Percentiles rank a stretch among this genome's conserved stretches.
Conservation (phyloP, 92 coral and sea anemone genomes). For the Porites divaricata region DNA sequence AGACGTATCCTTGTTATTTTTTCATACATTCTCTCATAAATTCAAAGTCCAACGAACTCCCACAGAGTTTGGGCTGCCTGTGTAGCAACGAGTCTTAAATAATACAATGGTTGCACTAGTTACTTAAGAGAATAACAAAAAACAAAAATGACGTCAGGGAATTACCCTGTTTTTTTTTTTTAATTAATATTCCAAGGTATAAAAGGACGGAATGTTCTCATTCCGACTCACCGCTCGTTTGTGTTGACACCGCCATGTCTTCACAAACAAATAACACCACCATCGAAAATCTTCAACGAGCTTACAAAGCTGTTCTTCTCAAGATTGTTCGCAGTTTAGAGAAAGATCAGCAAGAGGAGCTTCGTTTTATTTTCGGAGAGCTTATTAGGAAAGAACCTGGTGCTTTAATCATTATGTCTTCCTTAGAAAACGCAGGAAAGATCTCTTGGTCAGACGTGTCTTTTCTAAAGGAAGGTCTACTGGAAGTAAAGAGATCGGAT, state of each 20-base stretch:
- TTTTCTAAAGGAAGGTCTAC: conserved; percentile 28
- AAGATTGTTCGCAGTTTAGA: conserved; percentile 7
- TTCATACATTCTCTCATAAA: too few relatives aligned
- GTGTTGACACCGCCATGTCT: conserved; percentile 25
- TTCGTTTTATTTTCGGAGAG: conserved; percentile 5
- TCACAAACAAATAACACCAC: neutral
- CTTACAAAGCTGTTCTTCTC: conserved; percentile 12
- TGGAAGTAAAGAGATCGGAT: conserved; percentile 6
- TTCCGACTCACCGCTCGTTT: neutral
- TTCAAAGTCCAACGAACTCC: too few relatives aligned
- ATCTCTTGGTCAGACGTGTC: conserved; percentile 34
- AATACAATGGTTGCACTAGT: too few relatives aligned
- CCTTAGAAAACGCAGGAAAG: conserved; percentile 5
- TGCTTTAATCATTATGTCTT: neutral
- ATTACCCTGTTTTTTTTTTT: conserved; percentile 1
- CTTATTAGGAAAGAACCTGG: neutral
- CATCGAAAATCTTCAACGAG: conserved; percentile 2
- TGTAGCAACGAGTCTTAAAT: too few relatives aligned
- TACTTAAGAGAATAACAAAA: too few relatives aligned
- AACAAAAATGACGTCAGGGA: neutral
- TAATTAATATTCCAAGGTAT: neutral
- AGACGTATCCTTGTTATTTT: too few relatives aligned
- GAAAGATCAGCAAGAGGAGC: conserved; percentile 9
- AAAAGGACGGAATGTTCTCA: neutral
- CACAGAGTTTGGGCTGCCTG: too few relatives aligned